phyloP scores from a whole-genome alignment of 1,140 invertebrate species.

The Bombus confusus region DNA sequence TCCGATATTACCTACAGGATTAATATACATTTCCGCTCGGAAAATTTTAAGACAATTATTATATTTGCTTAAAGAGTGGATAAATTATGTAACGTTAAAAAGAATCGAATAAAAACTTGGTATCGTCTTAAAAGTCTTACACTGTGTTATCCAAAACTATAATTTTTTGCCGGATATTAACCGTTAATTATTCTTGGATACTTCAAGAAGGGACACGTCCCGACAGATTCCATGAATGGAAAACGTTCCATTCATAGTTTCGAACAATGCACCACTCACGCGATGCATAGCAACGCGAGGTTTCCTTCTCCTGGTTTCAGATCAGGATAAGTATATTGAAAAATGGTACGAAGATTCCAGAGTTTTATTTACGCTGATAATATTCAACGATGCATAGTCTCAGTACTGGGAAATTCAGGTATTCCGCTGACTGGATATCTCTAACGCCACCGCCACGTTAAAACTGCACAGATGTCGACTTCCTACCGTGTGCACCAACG shows the following conservation, averaged over 20 bases:
- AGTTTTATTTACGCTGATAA: slow-evolving; percentile 4
- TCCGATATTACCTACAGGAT: no score
- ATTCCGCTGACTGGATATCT: background rate
- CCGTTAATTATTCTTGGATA: no score
- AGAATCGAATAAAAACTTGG: no score
- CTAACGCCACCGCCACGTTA: background rate
- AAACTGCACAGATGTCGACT: slow-evolving; percentile 1
- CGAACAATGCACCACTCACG: background rate
- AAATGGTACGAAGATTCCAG: background rate
- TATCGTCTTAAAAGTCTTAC: no score
- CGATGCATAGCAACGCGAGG: background rate
- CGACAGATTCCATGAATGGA: background rate
- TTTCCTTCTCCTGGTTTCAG: background rate
- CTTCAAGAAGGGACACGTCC: no score
- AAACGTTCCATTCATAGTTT: background rate
- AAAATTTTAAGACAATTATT: no score
- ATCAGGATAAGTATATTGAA: background rate
- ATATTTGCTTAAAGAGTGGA: no score
- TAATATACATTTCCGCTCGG: no score
- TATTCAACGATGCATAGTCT: background rate
- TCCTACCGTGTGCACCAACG: background rate
- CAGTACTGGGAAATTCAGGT: background rate
- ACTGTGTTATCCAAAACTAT: no score
- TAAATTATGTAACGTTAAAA: no score
- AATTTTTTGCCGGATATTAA: no score